Base-by-base conservation (phyloP, 2,888 invertebrate species). In the Lottia gigantea region DNA sequence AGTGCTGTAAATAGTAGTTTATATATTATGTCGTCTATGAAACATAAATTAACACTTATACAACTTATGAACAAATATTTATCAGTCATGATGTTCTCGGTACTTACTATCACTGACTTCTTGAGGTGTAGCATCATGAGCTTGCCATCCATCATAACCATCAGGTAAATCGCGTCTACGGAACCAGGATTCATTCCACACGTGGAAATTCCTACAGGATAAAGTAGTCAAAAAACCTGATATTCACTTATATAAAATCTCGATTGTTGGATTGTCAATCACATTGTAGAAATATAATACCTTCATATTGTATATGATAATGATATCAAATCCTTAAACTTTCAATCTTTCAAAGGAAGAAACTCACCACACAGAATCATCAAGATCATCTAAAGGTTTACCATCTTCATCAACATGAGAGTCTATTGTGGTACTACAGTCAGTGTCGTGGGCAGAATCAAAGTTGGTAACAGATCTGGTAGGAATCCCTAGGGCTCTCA, bases 281-380 rank as follows among this genome's bases (percentile, higher is more conserved):
- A n/a, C n/a, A n/a, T n/a, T n/a, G n/a, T n/a, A n/a, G n/a, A n/a
- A n/a, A n/a, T n/a, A n/a, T n/a, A n/a, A n/a, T n/a, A n/a, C n/a
- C n/a, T n/a, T n/a, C n/a, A n/a, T n/a, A n/a, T n/a, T n/a, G n/a
- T n/a, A n/a, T n/a, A n/a, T n/a, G n/a, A n/a, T n/a, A n/a, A n/a
- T n/a, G n/a, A n/a, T n/a, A n/a, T n/a, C n/a, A n/a, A n/a, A n/a
- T n/a, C n/a, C n/a, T n/a, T n/a, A n/a, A n/a, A n/a, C n/a, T n/a
- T n/a, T n/a, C n/a, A n/a, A n/a, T n/a, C n/a, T 31, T 31, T 31
- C 3, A 31, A 31, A 40, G 7, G 40, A 40, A 40, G 40, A 40
- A 40, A 40, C 40, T 76, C 73, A 88, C 89, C 94, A 94, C 82
- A 93, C 92, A 19, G 93, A 93, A 86, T 95, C 95, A 83, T 92